phyloP scores from a whole-genome alignment of 2,888 invertebrate species.

The Oligia latruncula region DNA sequence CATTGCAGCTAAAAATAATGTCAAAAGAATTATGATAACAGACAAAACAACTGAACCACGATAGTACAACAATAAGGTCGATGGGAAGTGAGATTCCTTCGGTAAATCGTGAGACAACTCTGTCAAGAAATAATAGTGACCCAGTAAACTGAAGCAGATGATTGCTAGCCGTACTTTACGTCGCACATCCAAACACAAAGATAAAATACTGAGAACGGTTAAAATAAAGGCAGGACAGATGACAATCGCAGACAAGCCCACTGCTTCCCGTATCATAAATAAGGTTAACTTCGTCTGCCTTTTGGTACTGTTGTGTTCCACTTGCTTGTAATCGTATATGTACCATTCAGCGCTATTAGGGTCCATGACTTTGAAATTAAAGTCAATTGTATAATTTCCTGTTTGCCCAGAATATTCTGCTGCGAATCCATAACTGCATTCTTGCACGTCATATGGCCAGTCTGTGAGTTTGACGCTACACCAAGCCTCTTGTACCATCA shows the following conservation, averaged over 20 bases:
- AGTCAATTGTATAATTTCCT: slow-evolving; percentile 4
- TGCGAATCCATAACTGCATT: slow-evolving; percentile 63
- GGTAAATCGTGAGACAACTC: slow-evolving; percentile 69
- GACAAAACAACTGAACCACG: slow-evolving; percentile 70
- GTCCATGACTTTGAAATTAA: neutral
- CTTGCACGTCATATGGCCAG: slow-evolving; percentile 74
- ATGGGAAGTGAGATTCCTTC: slow-evolving; percentile 50
- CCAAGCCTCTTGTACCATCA: slow-evolving; percentile 16
- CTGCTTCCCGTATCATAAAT: slow-evolving; percentile 72
- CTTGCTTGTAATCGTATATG: slow-evolving; percentile 67
- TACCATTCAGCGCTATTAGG: slow-evolving; percentile 69
- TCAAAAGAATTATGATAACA: slow-evolving; percentile 58
- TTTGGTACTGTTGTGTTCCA: slow-evolving; percentile 29
- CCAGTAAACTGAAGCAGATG: slow-evolving; percentile 68
- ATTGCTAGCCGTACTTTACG: slow-evolving; percentile 65
- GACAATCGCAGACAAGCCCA: slow-evolving; percentile 67
- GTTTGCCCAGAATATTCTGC: neutral
- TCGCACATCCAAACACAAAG: slow-evolving; percentile 69
- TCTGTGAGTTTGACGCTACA: slow-evolving; percentile 68
- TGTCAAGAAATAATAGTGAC: slow-evolving; percentile 69
- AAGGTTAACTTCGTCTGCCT: slow-evolving; percentile 68
- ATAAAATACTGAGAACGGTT: slow-evolving; percentile 65
- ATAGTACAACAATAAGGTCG: slow-evolving; percentile 72
- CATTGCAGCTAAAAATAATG: slow-evolving; percentile 65
- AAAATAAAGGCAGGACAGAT: slow-evolving; percentile 71